Evolutionary conservation across 2,888 invertebrate genomes (phyloP).

Genomic region (Hypercompe scribonia): DNA sequence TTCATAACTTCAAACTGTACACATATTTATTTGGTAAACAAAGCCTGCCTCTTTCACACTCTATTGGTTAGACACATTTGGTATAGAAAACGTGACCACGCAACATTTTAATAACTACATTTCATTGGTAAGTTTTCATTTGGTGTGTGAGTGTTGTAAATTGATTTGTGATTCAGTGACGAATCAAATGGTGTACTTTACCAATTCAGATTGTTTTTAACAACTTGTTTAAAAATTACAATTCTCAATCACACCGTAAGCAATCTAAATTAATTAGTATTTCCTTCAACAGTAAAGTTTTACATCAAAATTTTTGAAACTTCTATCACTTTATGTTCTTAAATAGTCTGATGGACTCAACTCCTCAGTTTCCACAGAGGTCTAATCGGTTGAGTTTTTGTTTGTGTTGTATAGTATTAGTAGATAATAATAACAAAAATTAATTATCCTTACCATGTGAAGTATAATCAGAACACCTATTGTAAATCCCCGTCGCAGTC

Average conservation of each 20-base stretch:
- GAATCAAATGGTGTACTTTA: neutral
- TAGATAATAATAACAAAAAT: neutral
- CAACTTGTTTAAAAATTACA: too few relatives aligned
- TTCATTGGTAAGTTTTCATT: slow-evolving; percentile 25
- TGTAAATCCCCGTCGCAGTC: slow-evolving; percentile 72
- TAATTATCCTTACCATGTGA: slow-evolving; percentile 74
- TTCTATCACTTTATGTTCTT: neutral
- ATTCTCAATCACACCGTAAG: too few relatives aligned
- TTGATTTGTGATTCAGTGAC: neutral
- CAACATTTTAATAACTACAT: slow-evolving; percentile 30
- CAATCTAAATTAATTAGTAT: neutral
- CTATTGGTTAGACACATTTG: slow-evolving; percentile 48
- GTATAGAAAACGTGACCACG: slow-evolving; percentile 46
- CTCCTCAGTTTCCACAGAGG: neutral
- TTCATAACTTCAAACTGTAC: slow-evolving; percentile 19
- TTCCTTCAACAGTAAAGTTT: neutral
- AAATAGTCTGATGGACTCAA: neutral
- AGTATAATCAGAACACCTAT: slow-evolving; percentile 79
- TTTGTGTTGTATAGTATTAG: too few relatives aligned
- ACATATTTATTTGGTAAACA: slow-evolving; percentile 23
- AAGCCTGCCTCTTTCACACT: slow-evolving; percentile 26
- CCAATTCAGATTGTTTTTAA: neutral
- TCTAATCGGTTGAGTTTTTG: neutral
- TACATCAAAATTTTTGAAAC: neutral
- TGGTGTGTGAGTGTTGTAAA: neutral